Percentiles rank a stretch among this genome's conserved stretches.
Evolutionary conservation across 2,113 vertebrate genomes (phyloP).

Genomic region (Sardina pilchardus): DNA sequence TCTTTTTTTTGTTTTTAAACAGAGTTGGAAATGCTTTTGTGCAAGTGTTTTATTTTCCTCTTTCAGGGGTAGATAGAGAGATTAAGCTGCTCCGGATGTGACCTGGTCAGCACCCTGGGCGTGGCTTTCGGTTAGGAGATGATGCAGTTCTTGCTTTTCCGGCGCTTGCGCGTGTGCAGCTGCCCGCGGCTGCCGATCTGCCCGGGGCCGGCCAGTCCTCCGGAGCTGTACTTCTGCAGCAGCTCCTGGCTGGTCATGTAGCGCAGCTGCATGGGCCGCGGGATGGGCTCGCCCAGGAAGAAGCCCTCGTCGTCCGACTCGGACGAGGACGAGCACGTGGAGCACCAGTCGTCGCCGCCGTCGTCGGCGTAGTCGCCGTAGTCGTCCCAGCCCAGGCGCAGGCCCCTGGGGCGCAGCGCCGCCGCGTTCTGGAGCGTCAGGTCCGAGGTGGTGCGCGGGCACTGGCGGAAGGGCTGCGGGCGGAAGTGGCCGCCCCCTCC

Average conservation of each 20-base stretch:
- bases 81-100: neutral
- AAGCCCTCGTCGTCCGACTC: slow-evolving; percentile 98
- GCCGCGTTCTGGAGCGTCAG: slow-evolving; percentile 92
- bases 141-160: slow-evolving; percentile 99
- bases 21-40: slow-evolving; percentile 45
- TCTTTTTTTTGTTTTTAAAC: slow-evolving; percentile 17
- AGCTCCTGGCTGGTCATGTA: slow-evolving; percentile 94
- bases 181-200: slow-evolving; percentile 80
- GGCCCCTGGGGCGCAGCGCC: slow-evolving; percentile 77
- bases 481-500: slow-evolving; percentile 58
- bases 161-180: slow-evolving; percentile 88
- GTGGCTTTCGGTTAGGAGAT: slow-evolving; percentile 81
- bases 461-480: slow-evolving; percentile 83
- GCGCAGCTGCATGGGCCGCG: slow-evolving; percentile 86
- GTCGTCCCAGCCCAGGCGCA: slow-evolving; percentile 82
- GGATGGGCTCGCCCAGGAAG: slow-evolving; percentile 95
- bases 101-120: neutral
- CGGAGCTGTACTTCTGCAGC: slow-evolving; percentile 87
- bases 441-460: slow-evolving; percentile 94
- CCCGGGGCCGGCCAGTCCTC: slow-evolving; percentile 78
- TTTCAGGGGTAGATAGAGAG: neutral
- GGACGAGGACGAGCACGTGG: slow-evolving; percentile 95
- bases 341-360: slow-evolving; percentile 94
- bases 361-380: slow-evolving; percentile 71
- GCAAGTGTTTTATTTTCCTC: slow-evolving; percentile 18